phyloP scores from a whole-genome alignment of 2,113 vertebrate genomes.

The Phylloscopus whistleri region DNA sequence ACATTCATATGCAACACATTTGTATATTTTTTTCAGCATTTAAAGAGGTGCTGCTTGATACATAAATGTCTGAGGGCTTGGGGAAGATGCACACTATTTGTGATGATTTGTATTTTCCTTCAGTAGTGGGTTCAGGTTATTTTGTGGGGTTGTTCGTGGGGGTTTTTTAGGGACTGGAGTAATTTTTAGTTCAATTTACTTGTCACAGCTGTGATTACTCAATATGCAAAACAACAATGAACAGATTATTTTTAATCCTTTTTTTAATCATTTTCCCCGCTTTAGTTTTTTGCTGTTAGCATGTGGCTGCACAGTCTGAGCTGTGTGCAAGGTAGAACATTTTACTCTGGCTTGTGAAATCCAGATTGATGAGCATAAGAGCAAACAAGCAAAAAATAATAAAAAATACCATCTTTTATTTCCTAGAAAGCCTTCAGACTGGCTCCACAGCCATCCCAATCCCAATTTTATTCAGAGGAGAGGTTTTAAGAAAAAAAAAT shows the following conservation, averaged over 20 bases:
- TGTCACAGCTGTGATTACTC: constrained; percentile 24
- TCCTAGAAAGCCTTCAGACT: not conserved
- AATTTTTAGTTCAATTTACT: constrained; percentile 29
- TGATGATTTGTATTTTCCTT: not conserved
- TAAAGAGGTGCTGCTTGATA: not conserved
- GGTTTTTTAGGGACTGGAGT: not conserved
- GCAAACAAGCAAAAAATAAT: not conserved
- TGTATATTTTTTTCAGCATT: not conserved
- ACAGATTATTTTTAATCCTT: constrained; percentile 20
- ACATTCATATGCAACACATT: not conserved
- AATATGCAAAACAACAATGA: not conserved
- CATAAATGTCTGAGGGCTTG: not conserved
- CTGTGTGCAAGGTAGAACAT: not conserved
- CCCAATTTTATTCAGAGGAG: not conserved
- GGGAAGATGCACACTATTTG: not conserved
- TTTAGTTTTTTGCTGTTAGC: not conserved
- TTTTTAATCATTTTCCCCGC: not conserved
- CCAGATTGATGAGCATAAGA: not conserved
- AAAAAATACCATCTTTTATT: not conserved
- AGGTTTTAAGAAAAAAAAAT: not conserved
- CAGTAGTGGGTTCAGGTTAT: not conserved
- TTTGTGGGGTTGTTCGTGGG: not conserved
- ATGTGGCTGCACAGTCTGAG: not conserved
- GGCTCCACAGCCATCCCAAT: not conserved
- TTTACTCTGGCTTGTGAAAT: not conserved